Base-by-base conservation (phyloP, 2,797 vertebrate species). In the Lacerta agilis region DNA sequence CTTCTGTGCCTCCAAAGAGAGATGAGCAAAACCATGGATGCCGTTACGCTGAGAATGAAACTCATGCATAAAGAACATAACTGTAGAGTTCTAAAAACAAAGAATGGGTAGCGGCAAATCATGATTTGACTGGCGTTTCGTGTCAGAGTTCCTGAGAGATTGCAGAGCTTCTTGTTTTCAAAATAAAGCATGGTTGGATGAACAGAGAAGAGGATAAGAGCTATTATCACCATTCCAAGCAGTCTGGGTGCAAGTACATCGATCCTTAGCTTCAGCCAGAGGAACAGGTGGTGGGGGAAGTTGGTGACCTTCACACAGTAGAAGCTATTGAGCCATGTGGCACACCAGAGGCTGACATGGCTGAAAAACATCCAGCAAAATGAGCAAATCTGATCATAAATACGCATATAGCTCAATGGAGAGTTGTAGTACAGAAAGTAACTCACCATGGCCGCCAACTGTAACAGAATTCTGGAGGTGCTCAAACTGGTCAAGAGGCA, bases 391-490 rank as follows among this genome's bases (percentile, higher is more conserved):
- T 8, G 0, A 7, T 82, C 29, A 15, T 41, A 66, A 8, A 3
- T 2, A 27, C 27, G 1, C 0, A 9, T 10, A 41, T 94, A 93
- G 45, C 11, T 41, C 38, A 13, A 10, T 10, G 0, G 8, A 58
- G 81, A 86, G 1, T 86, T 18, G 1, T 82, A 66, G 36, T 38
- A 85, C n/a, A 11, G 86, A 1, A n/a, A n/a, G n/a, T n/a, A n/a
- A n/a, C n/a, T n/a, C n/a, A n/a, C n/a, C n/a, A n/a, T n/a, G n/a
- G n/a, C n/a, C n/a, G n/a, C n/a, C n/a, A n/a, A n/a, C n/a, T n/a
- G n/a, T n/a, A n/a, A n/a, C n/a, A 90, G 33, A 38, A 94, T 25
- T 75, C 94, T 90, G 66, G 75, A 92, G 41, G 69, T 61, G 6
- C 91, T 88, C 64, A 93, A 61, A 71, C 66, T 45, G 20, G 86